Evolutionary conservation across 2,888 invertebrate genomes (phyloP), one percentile per base, ranked within the genome.

Genomic region (Blomia tropicalis): DNA sequence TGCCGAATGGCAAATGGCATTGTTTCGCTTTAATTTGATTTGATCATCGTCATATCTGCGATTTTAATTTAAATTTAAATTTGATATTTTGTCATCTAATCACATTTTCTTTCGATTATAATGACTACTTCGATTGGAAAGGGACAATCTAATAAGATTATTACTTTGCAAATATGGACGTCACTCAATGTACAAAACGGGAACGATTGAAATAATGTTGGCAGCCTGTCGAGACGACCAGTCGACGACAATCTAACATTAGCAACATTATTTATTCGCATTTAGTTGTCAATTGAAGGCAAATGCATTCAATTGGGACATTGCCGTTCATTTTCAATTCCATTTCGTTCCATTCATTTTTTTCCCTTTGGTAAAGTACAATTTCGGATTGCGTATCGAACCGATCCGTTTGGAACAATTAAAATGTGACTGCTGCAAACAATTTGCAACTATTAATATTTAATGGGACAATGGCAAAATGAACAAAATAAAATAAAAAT

Each of bases 1-100:
- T 36, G 36, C 36, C n/a, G n/a, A 36, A 36, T 36, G 36, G 36
- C 36, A 36, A 7, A 47, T 27, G 7, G 23, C 51, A 47, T 47
- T 47, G 51, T 47, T 47, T 47, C 51, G 22, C 51, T 27, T 14
- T 47, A 47, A 47, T 47, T 47, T 47, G 51, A 47, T 47, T 47
- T 27, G 51, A 47, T 47, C 51, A 41, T 41, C 41, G n/a, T 41
- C 41, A 41, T 51, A 3, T 31, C 2, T 36, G 2, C 25, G 11
- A 27, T 27, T 54, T 54, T 7, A 54, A 54, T 54, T 54, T 23
- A 23, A 54, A 54, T 54, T 54, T 31, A 23, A 54, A 54, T 54
- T 54, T 54, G 54, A 54, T 47, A 47, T 47, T 47, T 47, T 47
- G 51, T 47, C 51, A 47, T 47, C n/a, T 7, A 47, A 7, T 47